phyloP scores from a whole-genome alignment of 2,888 invertebrate species.

The Cantharis lateralis region DNA sequence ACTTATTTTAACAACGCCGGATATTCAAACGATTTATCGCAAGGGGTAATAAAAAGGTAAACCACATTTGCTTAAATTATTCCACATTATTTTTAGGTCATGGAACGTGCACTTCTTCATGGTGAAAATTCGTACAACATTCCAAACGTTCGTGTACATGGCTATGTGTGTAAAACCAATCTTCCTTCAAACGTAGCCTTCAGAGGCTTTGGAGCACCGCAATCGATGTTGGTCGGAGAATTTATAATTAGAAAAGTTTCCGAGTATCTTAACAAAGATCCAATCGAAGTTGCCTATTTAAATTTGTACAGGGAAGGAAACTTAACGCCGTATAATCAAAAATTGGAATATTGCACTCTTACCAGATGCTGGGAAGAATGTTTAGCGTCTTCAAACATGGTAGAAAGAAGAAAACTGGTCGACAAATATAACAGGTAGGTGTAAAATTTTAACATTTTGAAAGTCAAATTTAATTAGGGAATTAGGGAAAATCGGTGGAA shows the following conservation, averaged over 20 bases:
- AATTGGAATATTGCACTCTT: constrained; percentile 73
- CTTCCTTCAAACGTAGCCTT: constrained; percentile 92
- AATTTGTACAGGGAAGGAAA: constrained; percentile 85
- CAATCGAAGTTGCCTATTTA: constrained; percentile 67
- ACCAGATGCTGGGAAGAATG: constrained; percentile 80
- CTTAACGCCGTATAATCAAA: constrained; percentile 77
- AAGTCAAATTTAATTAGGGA: not conserved
- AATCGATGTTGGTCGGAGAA: constrained; percentile 87
- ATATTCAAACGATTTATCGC: constrained; percentile 5
- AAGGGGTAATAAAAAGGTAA: not conserved
- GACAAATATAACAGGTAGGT: constrained; percentile 72
- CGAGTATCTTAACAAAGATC: constrained; percentile 66
- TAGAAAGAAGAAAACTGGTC: constrained; percentile 62
- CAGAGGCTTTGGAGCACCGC: constrained; percentile 89
- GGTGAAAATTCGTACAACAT: constrained; percentile 84
- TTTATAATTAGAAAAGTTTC: constrained; percentile 80
- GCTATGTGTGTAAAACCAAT: constrained; percentile 85
- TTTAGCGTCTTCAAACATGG: constrained; percentile 67
- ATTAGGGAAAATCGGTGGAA: constrained; percentile 77
- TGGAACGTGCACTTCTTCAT: constrained; percentile 83
- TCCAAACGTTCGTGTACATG: constrained; percentile 71
- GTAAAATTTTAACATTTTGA: constrained; percentile 2
- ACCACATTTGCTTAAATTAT: not conserved
- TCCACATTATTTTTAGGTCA: constrained; percentile 61
- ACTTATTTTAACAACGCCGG: constrained; percentile 62